Percentiles rank a stretch among this genome's conserved stretches.
Evolutionary conservation across 2,888 invertebrate genomes (phyloP).

Genomic region (Drymonia ruficornis): DNA sequence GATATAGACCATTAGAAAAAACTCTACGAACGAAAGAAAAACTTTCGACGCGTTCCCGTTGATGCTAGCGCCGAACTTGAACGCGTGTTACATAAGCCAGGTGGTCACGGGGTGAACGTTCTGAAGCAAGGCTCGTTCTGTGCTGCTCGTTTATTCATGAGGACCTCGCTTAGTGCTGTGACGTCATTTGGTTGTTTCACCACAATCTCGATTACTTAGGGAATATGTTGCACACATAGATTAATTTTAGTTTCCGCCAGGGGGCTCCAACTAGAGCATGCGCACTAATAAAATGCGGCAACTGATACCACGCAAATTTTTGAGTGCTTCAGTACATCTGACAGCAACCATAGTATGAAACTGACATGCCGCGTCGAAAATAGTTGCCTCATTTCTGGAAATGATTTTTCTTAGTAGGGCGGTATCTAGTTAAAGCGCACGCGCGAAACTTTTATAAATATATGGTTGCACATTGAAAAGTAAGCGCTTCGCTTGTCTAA

Average conservation of each 20-base stretch:
- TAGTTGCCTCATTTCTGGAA: no score
- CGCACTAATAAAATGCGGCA: no score
- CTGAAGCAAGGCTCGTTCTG: slow-evolving; percentile 35
- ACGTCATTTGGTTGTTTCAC: slow-evolving; percentile 16
- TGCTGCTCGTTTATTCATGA: slow-evolving; percentile 41
- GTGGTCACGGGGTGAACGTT: slow-evolving; percentile 44
- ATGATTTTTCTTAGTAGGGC: no score
- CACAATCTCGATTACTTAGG: slow-evolving; percentile 6
- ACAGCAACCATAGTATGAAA: no score
- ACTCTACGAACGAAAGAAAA: not conserved
- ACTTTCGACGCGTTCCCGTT: not conserved
- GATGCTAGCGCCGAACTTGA: slow-evolving; percentile 28
- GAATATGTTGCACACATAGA: not conserved
- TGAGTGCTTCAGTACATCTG: no score
- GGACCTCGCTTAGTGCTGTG: slow-evolving; percentile 7
- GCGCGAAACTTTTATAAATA: no score
- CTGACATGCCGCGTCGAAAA: no score
- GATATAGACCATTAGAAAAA: no score
- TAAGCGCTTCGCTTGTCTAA: not conserved
- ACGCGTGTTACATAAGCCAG: slow-evolving; percentile 16
- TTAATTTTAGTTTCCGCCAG: no score
- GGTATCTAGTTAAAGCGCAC: no score
- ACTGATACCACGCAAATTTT: no score
- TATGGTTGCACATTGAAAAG: not conserved
- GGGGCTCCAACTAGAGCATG: no score